Evolutionary conservation across 1,140 invertebrate genomes (phyloP).

Genomic region (Drosophila varians): DNA sequence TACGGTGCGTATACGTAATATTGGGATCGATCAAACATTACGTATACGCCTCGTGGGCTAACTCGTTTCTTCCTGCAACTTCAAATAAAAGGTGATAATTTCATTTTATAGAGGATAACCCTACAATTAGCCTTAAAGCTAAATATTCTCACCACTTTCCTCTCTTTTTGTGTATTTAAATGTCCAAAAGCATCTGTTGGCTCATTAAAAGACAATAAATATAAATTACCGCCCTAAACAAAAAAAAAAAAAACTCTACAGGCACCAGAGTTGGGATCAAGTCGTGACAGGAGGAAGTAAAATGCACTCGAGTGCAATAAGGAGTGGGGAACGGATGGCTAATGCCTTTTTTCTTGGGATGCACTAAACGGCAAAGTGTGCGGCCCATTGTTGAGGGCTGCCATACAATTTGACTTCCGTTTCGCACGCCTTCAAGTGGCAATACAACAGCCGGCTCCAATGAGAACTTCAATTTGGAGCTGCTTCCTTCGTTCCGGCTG

Average conservation of each 20-base stretch:
- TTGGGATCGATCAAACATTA: no score
- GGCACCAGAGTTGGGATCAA: slow-evolving; percentile 5
- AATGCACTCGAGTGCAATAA: slow-evolving; percentile 53
- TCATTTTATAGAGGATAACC: no score
- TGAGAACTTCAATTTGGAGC: slow-evolving; percentile 72
- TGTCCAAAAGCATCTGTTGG: background rate
- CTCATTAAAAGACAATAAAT: background rate
- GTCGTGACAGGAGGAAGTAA: slow-evolving; percentile 6
- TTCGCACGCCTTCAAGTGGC: slow-evolving; percentile 62
- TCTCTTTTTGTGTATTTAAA: background rate
- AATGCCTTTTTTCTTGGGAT: slow-evolving; percentile 7
- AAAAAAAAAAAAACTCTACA: background rate
- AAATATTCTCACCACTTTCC: no score
- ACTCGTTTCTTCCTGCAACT: no score
- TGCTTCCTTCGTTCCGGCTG: slow-evolving; percentile 10
- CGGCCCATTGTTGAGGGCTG: slow-evolving; percentile 65
- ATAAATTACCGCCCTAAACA: background rate
- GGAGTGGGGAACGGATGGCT: background rate
- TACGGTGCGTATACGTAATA: no score
- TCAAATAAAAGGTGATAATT: no score
- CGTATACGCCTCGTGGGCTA: no score
- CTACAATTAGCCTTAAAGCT: no score
- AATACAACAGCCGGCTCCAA: slow-evolving; percentile 41
- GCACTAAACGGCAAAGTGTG: slow-evolving; percentile 61
- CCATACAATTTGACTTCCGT: slow-evolving; percentile 77